phyloP scores from a whole-genome alignment of 2,888 invertebrate genomes.

The Deilephila porcellus region DNA sequence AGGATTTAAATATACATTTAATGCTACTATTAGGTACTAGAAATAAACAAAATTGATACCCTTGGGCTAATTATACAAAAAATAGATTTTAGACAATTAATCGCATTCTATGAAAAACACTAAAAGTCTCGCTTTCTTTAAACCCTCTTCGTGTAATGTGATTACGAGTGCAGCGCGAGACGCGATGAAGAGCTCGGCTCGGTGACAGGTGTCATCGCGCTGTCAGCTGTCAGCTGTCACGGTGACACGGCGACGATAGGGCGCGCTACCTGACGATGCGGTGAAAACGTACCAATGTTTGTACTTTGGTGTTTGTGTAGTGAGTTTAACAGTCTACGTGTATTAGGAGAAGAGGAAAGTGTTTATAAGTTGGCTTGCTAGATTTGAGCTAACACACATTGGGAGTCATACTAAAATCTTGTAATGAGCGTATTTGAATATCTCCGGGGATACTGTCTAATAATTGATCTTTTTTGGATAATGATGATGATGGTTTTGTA shows the following conservation, averaged over 20 bases:
- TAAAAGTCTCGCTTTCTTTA: neutral
- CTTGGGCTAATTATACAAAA: too few species aligned
- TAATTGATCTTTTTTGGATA: too few species aligned
- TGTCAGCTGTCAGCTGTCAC: neutral
- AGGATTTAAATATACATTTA: too few species aligned
- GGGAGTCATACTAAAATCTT: too few species aligned
- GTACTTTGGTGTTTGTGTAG: neutral
- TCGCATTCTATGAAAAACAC: neutral
- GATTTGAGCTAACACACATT: too few species aligned
- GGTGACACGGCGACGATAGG: conserved; percentile 26
- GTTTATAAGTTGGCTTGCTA: too few species aligned
- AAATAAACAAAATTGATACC: too few species aligned
- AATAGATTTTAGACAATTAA: neutral
- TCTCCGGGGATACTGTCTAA: too few species aligned
- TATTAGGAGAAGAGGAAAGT: too few species aligned
- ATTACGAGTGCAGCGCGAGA: neutral
- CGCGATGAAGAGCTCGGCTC: conserved; percentile 16
- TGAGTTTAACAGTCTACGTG: neutral
- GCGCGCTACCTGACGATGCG: conserved; percentile 27
- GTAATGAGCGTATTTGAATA: too few species aligned
- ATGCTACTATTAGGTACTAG: too few species aligned
- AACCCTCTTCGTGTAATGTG: conserved; percentile 7
- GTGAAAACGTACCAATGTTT: neutral
- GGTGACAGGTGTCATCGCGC: conserved; percentile 26
- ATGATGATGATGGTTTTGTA: too few species aligned